Evolutionary conservation across 2,113 vertebrate species (phyloP).

Genomic region (Emydura subglobosa): DNA sequence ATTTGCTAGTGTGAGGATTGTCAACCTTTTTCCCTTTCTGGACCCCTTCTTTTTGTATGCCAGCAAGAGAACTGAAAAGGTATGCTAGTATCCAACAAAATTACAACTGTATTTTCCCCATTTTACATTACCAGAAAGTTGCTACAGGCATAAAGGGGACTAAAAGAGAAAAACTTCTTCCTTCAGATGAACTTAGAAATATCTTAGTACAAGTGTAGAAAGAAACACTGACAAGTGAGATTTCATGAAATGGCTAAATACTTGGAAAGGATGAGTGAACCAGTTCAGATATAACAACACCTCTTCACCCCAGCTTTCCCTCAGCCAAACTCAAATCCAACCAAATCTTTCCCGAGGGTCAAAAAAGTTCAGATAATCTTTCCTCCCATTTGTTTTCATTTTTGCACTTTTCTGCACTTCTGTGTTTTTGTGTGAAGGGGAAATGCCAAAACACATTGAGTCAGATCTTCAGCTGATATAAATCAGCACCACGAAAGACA

Average conservation of each 20-base stretch:
- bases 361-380: background rate
- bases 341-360: background rate
- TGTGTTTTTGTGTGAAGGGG: background rate
- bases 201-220: background rate
- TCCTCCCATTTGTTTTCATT: background rate
- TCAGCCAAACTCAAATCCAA: background rate
- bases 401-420: background rate
- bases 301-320: background rate
- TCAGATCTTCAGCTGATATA: accelerated
- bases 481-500: background rate
- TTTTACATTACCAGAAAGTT: background rate
- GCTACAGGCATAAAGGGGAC: background rate
- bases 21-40: background rate
- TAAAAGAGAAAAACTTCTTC: background rate
- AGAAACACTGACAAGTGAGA: background rate
- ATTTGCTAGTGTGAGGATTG: background rate
- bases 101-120: background rate
- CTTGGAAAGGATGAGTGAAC: background rate
- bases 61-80: background rate
- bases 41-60: background rate
- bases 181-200: background rate
- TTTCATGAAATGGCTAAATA: background rate
- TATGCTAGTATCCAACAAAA: background rate
- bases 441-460: background rate
- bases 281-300: background rate